Evolutionary conservation across 2,888 invertebrate species (phyloP), one percentile per base, ranked within the genome.

Genomic region (Geophilus truncorum): DNA sequence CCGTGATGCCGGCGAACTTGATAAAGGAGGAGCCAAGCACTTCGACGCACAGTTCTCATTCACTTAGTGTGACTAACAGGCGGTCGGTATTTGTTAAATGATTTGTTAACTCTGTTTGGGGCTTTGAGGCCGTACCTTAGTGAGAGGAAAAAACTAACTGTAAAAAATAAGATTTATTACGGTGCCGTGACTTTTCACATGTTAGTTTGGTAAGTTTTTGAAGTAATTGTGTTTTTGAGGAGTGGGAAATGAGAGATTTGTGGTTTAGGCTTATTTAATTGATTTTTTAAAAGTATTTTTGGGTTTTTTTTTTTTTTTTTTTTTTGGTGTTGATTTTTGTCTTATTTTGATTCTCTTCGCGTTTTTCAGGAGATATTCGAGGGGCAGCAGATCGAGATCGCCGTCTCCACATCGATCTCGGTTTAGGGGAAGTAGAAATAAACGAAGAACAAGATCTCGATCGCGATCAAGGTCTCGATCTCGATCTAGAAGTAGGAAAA

Each of bases 311-410:
- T n/a, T n/a, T n/a, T n/a, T n/a, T n/a, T n/a, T n/a, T n/a, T n/a
- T n/a, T n/a, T n/a, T n/a, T n/a, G n/a, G n/a, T n/a, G n/a, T n/a
- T n/a, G n/a, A n/a, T n/a, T n/a, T n/a, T n/a, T n/a, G n/a, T n/a
- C n/a, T n/a, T n/a, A n/a, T n/a, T n/a, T n/a, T n/a, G n/a, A n/a
- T n/a, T n/a, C n/a, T n/a, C n/a, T 5, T 40, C 15, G 2, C 9
- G 36, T 40, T 79, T 79, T 82, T 76, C 21, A 80, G 81, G 34
- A 81, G 82, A 7, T 57, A 78, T n/a, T 81, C 82, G 15, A 79
- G 81, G 51, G 80, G 62, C 25, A 82, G 82, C 10, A 81, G 84
- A 79, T 79, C 79, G 12, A 51, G 79, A 15, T 79, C 79, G 1
- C 3, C 28, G 15, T 79, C 79, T 6, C 51, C 32, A 5, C 51